Evolutionary conservation across 2,113 vertebrate species (phyloP), one percentile per base, ranked within the genome.

Genomic region (Puntigrus tetrazona): DNA sequence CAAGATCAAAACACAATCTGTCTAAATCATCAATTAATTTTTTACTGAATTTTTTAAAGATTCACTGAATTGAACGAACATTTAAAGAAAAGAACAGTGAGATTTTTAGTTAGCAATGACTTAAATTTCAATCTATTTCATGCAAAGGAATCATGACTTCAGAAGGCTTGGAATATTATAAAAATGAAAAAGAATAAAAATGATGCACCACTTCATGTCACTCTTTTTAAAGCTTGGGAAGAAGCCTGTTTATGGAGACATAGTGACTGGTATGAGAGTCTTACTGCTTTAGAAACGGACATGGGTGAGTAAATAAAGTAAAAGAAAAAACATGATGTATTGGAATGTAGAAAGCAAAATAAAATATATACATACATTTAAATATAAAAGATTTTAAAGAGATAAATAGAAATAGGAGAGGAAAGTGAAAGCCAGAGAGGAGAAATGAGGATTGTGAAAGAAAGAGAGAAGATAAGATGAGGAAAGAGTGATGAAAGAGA

Each of bases 371-470:
- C 5, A 11, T 74, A 63, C 75, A 61, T 18, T n/a, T n/a, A n/a
- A n/a, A n/a, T n/a, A n/a, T n/a, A n/a, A n/a, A n/a, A n/a, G n/a
- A n/a, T n/a, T n/a, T n/a, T n/a, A n/a, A n/a, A n/a, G 29, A 18
- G 11, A 80, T 41, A n/a, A 25, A 74, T 55, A 69, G 20, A 61
- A 55, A 67, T 29, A 27, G 63, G 63, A 67, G n/a, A 52, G 18
- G 29, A 82, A 34, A 84, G 47, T 50, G 47, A 70, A 36, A 75
- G 70, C 41, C 41, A 34, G 29, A 84, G 43, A 41, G 76, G 78
- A 50, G 36, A 34, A 55, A 59, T 31, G 20, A 76, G 29, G 78
- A 50, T 50, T 45, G 43, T 76, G 73, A 77, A 29, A n/a, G n/a
- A n/a, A n/a, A n/a, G n/a, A n/a, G n/a, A n/a, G n/a, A n/a, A n/a